These are phyloP conservation scores for Megaceryle alcyon DNA, from an alignment of 2,797 vertebrate species.

Conservation along the genomic window DNA sequence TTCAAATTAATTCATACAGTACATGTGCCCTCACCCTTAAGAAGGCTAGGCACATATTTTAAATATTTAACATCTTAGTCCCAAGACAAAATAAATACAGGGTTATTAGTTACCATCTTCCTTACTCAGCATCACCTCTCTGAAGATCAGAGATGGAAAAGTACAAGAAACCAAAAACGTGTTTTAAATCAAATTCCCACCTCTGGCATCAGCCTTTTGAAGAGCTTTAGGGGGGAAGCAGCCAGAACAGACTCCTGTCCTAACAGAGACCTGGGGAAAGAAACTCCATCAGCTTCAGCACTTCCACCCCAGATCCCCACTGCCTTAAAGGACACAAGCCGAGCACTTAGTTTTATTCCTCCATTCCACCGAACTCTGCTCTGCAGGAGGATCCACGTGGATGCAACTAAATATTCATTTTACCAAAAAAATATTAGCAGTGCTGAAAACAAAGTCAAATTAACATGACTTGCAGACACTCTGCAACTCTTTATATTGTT, in stretches of 20 bases:
- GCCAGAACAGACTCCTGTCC: neutral
- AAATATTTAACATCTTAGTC: neutral
- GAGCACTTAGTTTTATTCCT: neutral
- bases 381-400: neutral
- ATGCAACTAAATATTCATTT: neutral
- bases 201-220: neutral
- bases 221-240: neutral
- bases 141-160: neutral
- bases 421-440: neutral
- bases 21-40: neutral
- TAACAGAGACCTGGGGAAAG: neutral
- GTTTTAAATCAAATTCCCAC: neutral
- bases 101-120: neutral
- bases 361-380: neutral
- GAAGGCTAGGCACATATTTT: neutral
- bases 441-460: neutral
- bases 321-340: neutral
- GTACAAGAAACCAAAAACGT: neutral
- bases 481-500: neutral
- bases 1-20: neutral
- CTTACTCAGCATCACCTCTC: neutral
- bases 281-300: neutral
- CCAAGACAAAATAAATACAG: neutral
- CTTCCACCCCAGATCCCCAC: neutral
- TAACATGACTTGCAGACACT: neutral